Evolutionary conservation across 1,140 invertebrate genomes (phyloP), one percentile per base, ranked within the genome.

Genomic region (Euura saliciscinereae): DNA sequence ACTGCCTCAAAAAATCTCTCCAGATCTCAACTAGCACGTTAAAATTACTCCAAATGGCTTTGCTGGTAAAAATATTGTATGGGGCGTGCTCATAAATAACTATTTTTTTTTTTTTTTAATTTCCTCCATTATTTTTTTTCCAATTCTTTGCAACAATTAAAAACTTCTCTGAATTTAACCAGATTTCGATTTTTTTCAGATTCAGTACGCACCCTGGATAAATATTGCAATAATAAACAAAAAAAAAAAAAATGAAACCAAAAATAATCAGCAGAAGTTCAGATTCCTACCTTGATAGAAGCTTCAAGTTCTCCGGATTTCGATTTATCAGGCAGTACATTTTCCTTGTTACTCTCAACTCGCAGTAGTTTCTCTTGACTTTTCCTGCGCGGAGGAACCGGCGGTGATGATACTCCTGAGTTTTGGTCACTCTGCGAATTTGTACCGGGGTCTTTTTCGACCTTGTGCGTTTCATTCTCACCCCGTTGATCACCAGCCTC

Each of bases 371-470:
- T 89, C 72, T 89, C 88, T 73, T 87, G 86, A 75, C 89, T 89
- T 74, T 87, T 88, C 45, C 89, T 83, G 65, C 90, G 80, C 3
- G 90, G 91, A 43, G 90, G 90, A 3, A 91, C 90, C 7, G 89
- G 89, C 3, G 90, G 90, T 11, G 88, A 83, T 3, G 80, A 75
- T 5, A 75, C 64, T 45, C 77, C 67, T 4, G 79, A 78, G 28
- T 4, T 73, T 64, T 69, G 69, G 11, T 66, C 65, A 0, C 66
- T 46, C 43, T 67, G 43, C 74, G 28, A 28, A 1, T 0, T 28
- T 28, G 28, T 28, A 28, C 28, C 28, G 1, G 75, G 13, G 72
- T 67, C 51, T 46, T 71, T 6, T 70, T 71, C 73, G 51, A 59
- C 64, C 8, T 75, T 73, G 78, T 76, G 7, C 28, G 76, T 2